These are phyloP conservation scores for Leptosomus discolor DNA, from an alignment of 2,113 vertebrate species.

Conservation along the genomic window DNA sequence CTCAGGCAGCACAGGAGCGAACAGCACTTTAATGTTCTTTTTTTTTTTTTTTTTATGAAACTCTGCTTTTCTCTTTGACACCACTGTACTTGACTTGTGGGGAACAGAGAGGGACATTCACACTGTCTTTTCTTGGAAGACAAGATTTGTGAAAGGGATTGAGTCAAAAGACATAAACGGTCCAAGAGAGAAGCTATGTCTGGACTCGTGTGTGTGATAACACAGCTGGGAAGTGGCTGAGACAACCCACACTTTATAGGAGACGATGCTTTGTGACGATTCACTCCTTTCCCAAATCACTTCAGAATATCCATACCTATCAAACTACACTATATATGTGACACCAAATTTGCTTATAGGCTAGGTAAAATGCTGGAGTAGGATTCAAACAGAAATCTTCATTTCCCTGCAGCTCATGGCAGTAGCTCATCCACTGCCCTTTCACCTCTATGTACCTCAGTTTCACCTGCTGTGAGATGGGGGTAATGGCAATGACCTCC, in stretches of 20 bases:
- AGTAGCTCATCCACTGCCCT: not conserved
- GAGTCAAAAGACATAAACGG: not conserved
- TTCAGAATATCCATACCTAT: not conserved
- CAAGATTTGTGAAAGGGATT: not conserved
- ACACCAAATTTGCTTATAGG: not conserved
- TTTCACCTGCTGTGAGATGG: not conserved
- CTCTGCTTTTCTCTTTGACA: not conserved
- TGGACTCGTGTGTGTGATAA: not conserved
- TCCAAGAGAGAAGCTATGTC: not conserved
- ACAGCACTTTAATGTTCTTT: not conserved
- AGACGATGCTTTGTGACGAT: not conserved
- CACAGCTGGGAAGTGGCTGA: not conserved
- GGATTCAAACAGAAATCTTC: not conserved
- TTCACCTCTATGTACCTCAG: not conserved
- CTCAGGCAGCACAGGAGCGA: not conserved
- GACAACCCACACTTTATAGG: not conserved
- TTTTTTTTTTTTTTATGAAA: not conserved
- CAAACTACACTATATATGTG: not conserved
- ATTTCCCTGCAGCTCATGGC: not conserved
- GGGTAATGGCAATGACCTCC: not conserved
- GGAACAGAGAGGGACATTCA: not conserved
- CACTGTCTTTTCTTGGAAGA: not conserved
- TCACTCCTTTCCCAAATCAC: not conserved
- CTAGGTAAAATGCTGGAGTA: not conserved
- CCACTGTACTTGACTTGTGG: not conserved